Base-by-base conservation (phyloP, 2,888 invertebrate genomes). In the Kuschelorhynchus macadamiae region DNA sequence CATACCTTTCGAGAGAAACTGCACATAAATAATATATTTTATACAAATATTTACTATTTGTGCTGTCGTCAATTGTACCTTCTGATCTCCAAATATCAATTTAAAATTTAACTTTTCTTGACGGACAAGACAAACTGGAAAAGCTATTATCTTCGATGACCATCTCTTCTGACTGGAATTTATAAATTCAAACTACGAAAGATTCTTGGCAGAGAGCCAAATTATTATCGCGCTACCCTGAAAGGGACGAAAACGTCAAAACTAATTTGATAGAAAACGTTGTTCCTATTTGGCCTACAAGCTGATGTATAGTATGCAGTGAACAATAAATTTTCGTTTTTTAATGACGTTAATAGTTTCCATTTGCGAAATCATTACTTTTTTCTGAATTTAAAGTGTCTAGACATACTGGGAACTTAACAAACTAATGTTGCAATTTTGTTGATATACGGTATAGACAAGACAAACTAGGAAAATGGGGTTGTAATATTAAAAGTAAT, bases 101-200 rank as follows among this genome's bases (percentile, higher is more conserved):
- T 36, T 36, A 7, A n/a, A 36, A 36, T 36, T 3, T 3, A 18
- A 55, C 14, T 61, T 66, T 66, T 47, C 53, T 14, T 52, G 32
- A 52, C 39, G 47, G 39, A 42, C 18, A 39, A 41, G 50, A 16
- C 47, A 61, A 61, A 66, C 52, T 60, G 52, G 59, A 60, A 60
- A 61, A 30, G 42, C 47, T 59, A 62, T 57, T 52, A 33, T 32
- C 33, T 39, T 56, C 57, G 62, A 68, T 68, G 53, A 68, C 67
- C 46, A 68, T 63, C 59, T 68, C 41, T 57, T 59, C 50, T 33
- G 61, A 47, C 56, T 46, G 32, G 62, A 62, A 67, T 67, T 67
- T 67, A 67, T 60, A 61, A 67, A 67, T 67, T 50, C 57, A 62
- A 67, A 67, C 41, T 67, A 44, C 50, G 56, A 67, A 55, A 62